Percentiles rank a stretch among this genome's conserved stretches.
Evolutionary conservation across 2,888 invertebrate genomes (phyloP).

Genomic region (Eupithecia inturbata): DNA sequence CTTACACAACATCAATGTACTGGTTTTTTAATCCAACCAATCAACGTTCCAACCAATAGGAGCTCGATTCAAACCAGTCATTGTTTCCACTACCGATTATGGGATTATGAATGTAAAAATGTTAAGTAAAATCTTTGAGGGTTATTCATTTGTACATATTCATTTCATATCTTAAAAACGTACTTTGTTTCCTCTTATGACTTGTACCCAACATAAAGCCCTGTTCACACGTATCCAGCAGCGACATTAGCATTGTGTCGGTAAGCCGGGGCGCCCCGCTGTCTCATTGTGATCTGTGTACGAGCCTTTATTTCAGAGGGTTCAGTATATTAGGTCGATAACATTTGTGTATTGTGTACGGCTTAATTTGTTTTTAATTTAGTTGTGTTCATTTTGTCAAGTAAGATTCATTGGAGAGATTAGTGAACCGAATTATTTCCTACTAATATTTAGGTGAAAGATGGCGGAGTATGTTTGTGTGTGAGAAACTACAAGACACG

Average conservation of each 20-base stretch:
- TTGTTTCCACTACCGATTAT: too few relatives aligned
- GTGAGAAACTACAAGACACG: too few relatives aligned
- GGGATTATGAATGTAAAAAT: too few relatives aligned
- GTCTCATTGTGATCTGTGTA: slow-evolving; percentile 67
- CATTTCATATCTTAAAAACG: too few relatives aligned
- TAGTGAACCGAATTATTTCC: neutral
- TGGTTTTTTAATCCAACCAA: too few relatives aligned
- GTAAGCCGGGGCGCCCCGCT: slow-evolving; percentile 79
- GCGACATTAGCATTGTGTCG: slow-evolving; percentile 72
- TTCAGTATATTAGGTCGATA: slow-evolving; percentile 8
- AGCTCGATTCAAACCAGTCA: too few relatives aligned
- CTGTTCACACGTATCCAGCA: slow-evolving; percentile 72
- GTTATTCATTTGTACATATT: too few relatives aligned
- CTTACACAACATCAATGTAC: too few relatives aligned
- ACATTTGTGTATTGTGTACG: neutral
- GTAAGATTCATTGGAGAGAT: neutral
- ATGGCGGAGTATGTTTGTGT: neutral
- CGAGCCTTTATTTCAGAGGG: slow-evolving; percentile 5
- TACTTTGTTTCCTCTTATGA: slow-evolving; percentile 27
- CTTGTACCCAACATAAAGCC: slow-evolving; percentile 44
- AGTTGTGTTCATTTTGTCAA: slow-evolving; percentile 11
- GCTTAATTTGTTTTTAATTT: slow-evolving; percentile 10
- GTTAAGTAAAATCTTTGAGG: too few relatives aligned
- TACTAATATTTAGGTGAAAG: neutral
- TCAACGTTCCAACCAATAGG: too few relatives aligned